Evolutionary conservation across 2,888 invertebrate genomes (phyloP).

Genomic region (Trisateles emortualis): DNA sequence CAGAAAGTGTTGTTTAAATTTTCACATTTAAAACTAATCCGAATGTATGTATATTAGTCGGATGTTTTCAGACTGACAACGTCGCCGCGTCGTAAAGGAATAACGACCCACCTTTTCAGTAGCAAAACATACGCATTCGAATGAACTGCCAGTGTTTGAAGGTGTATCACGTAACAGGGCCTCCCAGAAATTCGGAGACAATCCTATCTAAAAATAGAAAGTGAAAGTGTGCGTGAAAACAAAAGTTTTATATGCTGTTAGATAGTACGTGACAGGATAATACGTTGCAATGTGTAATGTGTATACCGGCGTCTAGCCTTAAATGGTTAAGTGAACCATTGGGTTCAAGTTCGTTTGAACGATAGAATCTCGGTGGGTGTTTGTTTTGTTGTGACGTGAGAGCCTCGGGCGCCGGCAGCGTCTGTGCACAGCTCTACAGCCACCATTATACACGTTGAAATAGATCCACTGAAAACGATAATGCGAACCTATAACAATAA

Average conservation of each 20-base stretch:
- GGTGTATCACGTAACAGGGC: conserved; percentile 65
- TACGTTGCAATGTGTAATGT: conserved; percentile 54
- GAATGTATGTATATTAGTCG: not conserved
- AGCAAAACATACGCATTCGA: conserved; percentile 42
- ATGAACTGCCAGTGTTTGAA: conserved; percentile 56
- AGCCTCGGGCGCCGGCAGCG: conserved; percentile 70
- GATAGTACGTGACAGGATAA: conserved; percentile 62
- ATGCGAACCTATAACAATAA: not conserved
- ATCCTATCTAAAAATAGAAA: conserved; percentile 54
- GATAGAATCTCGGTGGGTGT: conserved; percentile 65
- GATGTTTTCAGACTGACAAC: conserved; percentile 49
- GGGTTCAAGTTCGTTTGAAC: conserved; percentile 71
- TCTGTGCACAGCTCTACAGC: conserved; percentile 41
- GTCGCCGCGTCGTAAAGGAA: conserved; percentile 53
- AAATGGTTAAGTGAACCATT: conserved; percentile 63
- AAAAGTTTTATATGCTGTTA: conserved; percentile 50
- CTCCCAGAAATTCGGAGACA: conserved; percentile 41
- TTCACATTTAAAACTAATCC: not conserved
- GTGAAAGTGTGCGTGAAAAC: conserved; percentile 55
- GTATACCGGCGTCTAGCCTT: conserved; percentile 53
- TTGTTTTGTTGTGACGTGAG: conserved; percentile 77
- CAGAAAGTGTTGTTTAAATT: not conserved
- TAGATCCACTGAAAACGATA: conserved; percentile 39
- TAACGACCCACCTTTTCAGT: conserved; percentile 54
- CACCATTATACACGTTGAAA: conserved; percentile 35